phyloP scores from a whole-genome alignment of 2,113 vertebrate genomes.

The Oceanites oceanicus region DNA sequence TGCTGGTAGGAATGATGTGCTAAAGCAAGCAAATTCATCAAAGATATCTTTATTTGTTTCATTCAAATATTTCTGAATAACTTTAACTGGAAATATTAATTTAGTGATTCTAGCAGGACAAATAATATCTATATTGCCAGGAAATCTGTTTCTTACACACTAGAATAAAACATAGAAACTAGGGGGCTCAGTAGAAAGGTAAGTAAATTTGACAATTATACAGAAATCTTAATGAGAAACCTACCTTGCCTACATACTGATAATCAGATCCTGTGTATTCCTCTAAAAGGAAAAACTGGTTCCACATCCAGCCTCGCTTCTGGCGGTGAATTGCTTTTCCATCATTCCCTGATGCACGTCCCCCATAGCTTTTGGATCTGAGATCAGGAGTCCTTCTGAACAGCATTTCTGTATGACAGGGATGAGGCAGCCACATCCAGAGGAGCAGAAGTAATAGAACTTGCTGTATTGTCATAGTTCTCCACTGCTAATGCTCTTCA shows the following conservation, averaged over 20 bases:
- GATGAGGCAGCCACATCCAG: slow-evolving; percentile 73
- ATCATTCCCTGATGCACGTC: slow-evolving; percentile 61
- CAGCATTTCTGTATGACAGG: slow-evolving; percentile 68
- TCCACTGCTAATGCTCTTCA: slow-evolving; percentile 66
- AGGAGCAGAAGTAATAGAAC: slow-evolving; percentile 69
- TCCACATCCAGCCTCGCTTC: slow-evolving; percentile 86
- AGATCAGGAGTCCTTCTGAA: slow-evolving; percentile 77
- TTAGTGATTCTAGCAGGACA: background rate
- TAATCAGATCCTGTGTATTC: slow-evolving; percentile 84
- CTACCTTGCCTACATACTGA: slow-evolving; percentile 84
- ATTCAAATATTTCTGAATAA: background rate
- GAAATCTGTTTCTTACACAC: background rate
- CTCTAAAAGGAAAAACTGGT: slow-evolving; percentile 83
- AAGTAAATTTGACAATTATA: background rate
- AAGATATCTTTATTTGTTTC: background rate
- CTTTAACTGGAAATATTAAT: background rate
- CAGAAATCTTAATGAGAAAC: background rate
- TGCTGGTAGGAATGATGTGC: background rate
- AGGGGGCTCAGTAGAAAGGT: background rate
- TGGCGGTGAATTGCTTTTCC: slow-evolving; percentile 79
- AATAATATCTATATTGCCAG: background rate
- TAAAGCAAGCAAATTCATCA: background rate
- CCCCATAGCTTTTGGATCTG: slow-evolving; percentile 55
- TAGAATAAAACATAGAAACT: background rate
- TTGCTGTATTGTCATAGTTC: slow-evolving; percentile 71